These are phyloP conservation scores for Lobophora halterata DNA, from an alignment of 2,888 invertebrate genomes.

Conservation along the genomic window DNA sequence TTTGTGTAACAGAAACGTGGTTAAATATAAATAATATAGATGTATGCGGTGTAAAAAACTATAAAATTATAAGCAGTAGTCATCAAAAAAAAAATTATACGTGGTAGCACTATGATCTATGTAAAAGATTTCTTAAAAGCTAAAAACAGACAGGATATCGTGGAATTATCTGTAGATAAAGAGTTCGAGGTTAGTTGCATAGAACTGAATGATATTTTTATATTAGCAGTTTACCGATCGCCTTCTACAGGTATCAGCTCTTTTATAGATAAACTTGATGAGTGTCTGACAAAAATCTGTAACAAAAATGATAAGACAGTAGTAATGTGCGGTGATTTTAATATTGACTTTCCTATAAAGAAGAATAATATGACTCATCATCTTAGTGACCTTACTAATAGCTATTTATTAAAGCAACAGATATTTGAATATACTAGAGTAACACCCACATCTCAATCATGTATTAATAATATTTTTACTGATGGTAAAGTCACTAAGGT, in stretches of 20 bases:
- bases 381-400: constrained; percentile 3
- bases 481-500: neutral
- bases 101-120: constrained; percentile 7
- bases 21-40: neutral
- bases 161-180: constrained; percentile 2
- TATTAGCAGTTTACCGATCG: neutral
- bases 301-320: constrained; percentile 1
- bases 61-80: constrained; percentile 8
- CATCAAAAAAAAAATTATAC: constrained; percentile 2
- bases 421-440: constrained; percentile 5
- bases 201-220: neutral
- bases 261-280: neutral
- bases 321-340: constrained; percentile 4
- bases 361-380: neutral
- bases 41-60: neutral
- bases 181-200: constrained; percentile 1
- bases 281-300: neutral
- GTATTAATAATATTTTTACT: constrained; percentile 2
- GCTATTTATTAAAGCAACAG: constrained; percentile 4
- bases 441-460: neutral
- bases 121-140: constrained; percentile 1
- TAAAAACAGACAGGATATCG: constrained; percentile 5
- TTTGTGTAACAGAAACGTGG: constrained; percentile 8
- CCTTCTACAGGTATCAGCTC: neutral
- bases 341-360: neutral